Evolutionary conservation across 2,113 vertebrate genomes (phyloP).

Genomic region (Eulemur macaco): DNA sequence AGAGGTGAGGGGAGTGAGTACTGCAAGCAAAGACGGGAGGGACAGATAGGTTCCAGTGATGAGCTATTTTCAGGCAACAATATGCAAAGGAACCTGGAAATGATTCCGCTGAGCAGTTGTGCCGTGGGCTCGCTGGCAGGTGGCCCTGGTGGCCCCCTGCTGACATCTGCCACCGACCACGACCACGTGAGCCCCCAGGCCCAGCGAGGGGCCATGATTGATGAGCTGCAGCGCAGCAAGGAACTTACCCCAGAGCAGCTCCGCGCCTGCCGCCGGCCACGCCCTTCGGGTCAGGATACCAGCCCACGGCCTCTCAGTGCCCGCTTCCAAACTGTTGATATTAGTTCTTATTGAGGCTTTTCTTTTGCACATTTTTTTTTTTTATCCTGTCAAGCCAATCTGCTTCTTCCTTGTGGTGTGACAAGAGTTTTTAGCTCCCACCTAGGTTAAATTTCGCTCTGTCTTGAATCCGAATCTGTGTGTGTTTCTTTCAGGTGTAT

Average conservation of each 20-base stretch:
- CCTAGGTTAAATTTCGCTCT: neutral
- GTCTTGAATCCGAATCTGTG: neutral
- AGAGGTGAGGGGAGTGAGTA: neutral
- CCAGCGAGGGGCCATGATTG: neutral
- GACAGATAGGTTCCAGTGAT: neutral
- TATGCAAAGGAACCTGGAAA: neutral
- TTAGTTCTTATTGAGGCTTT: neutral
- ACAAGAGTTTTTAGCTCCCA: neutral
- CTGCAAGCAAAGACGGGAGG: neutral
- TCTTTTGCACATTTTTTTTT: neutral
- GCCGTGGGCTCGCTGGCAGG: neutral
- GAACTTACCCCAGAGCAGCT: neutral
- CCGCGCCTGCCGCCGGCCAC: rapidly evolving
- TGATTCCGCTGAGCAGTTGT: neutral
- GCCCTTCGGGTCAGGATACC: neutral
- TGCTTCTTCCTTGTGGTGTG: neutral
- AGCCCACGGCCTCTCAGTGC: rapidly evolving
- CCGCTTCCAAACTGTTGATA: neutral
- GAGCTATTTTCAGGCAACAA: neutral
- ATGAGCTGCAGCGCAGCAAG: neutral
- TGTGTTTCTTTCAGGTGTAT: neutral
- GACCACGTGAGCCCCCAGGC: neutral
- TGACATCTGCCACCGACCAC: neutral
- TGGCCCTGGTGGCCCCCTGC: neutral
- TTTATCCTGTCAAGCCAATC: neutral